Conservation (phyloP, 35 echinoderm and acorn worm species). For the Amphiura filiformis region DNA sequence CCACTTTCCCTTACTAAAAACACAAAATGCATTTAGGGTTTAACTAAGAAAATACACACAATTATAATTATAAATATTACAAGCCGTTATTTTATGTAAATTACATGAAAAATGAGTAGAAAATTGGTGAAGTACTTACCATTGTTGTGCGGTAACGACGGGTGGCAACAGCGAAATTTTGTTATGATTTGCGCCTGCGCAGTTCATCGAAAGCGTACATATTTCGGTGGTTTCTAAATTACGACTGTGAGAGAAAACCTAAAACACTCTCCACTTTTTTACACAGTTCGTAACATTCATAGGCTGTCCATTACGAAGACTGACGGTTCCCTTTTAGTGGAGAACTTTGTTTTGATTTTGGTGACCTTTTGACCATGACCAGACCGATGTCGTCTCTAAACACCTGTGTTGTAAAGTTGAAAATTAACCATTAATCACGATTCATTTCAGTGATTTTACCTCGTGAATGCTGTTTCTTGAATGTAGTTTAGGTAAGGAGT, state of each 20-base stretch:
- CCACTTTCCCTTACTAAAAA: neutral
- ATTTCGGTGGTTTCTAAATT: neutral
- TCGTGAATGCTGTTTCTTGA: no score
- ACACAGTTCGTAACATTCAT: neutral
- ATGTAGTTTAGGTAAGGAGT: no score
- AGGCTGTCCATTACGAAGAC: neutral
- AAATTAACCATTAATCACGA: no score
- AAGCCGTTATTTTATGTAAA: neutral
- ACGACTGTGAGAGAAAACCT: neutral
- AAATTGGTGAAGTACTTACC: neutral
- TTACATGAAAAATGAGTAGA: neutral
- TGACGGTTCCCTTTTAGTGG: neutral
- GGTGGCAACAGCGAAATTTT: conserved; percentile 11
- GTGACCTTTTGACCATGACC: neutral
- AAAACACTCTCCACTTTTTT: neutral
- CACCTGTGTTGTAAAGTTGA: no score
- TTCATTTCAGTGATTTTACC: no score
- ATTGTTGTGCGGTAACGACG: neutral
- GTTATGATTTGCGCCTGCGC: neutral
- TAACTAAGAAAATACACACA: neutral
- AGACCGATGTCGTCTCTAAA: no score
- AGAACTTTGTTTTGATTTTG: neutral
- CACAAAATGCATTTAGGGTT: neutral
- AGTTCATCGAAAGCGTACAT: neutral
- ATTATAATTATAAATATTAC: neutral